Evolutionary conservation across 2,797 vertebrate species (phyloP).

Genomic region (Poeciliopsis gracilis): DNA sequence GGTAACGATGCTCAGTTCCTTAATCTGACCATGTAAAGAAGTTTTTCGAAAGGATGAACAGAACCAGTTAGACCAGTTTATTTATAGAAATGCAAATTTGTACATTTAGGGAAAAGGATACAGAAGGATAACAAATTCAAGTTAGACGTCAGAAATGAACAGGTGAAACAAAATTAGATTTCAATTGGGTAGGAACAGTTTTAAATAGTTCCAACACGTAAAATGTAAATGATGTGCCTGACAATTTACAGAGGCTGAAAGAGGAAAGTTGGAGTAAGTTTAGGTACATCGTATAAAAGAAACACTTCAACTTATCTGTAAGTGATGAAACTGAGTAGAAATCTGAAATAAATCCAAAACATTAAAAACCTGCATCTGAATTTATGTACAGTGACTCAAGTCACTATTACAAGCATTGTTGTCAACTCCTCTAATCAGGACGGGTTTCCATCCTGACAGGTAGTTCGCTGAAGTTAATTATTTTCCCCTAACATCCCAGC

Average conservation of each 20-base stretch:
- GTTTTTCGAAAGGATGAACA: background rate
- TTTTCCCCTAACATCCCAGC: constrained; percentile 48
- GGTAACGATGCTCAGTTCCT: background rate
- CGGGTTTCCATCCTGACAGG: constrained; percentile 42
- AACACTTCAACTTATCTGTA: background rate
- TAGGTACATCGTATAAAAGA: background rate
- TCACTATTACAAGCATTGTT: constrained; percentile 26
- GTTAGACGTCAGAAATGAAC: background rate
- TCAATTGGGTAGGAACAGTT: background rate
- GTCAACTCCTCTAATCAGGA: constrained; percentile 46
- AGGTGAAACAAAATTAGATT: background rate
- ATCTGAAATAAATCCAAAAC: background rate
- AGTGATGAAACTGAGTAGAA: constrained; percentile 6
- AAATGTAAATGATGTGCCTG: background rate
- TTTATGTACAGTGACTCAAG: constrained; percentile 3
- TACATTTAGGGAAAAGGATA: background rate
- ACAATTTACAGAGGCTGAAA: background rate
- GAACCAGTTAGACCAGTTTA: background rate
- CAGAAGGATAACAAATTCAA: background rate
- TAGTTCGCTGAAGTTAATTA: constrained; percentile 60
- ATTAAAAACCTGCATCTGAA: constrained; percentile 3
- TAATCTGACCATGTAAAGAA: background rate
- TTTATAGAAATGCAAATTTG: background rate
- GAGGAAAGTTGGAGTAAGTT: background rate
- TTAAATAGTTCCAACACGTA: background rate